Base-by-base conservation (phyloP, 2,797 vertebrate species). In the Muraenolepis orangiensis region DNA sequence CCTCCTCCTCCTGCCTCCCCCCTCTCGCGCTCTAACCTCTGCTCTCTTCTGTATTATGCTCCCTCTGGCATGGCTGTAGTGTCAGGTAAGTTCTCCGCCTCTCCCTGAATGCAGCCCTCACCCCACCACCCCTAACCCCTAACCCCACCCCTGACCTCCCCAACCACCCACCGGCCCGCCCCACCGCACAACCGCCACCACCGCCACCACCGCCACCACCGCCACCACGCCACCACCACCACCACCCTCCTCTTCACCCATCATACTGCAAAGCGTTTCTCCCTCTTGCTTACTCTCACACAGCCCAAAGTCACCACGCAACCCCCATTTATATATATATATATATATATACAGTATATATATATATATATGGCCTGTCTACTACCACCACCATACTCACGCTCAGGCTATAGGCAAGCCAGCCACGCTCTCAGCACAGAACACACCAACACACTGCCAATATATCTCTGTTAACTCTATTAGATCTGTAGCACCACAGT, bases 41-140 rank as follows among this genome's bases (percentile, higher is more conserved):
- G 93, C 97, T 98, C 93, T 99, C 96, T 98, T 98, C 96, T 98
- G 95, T 97, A 96, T 96, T 98, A 95, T 98, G 96, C 96, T 98
- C 95, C 95, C 96, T 95, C 89, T 98, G 96, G 95, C 96, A 96
- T 98, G 96, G 94, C 94, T 96, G 93, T 98, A 98, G 97, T 93
- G 95, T 97, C 95, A 98, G 97, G 97, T 99, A 97, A 99, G 97
- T 96, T 81, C 85, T 93, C 90, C 93, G 89, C 83, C 90, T 84
- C 85, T 84, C 88, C 86, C 87, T 64, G 89, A 91, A 91, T 91
- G 91, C 89, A 84, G 85, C 87, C 83, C 82, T 78, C 74, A 71
- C 32, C 67, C 38, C 73, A 38, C 74, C 57, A 30, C 69, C n/a
- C 51, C 14, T 81, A 90, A 78, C 74, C 86, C 86, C 81, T 90